Base-by-base conservation (phyloP, 2,113 vertebrate genomes). In the Hippolais icterina region DNA sequence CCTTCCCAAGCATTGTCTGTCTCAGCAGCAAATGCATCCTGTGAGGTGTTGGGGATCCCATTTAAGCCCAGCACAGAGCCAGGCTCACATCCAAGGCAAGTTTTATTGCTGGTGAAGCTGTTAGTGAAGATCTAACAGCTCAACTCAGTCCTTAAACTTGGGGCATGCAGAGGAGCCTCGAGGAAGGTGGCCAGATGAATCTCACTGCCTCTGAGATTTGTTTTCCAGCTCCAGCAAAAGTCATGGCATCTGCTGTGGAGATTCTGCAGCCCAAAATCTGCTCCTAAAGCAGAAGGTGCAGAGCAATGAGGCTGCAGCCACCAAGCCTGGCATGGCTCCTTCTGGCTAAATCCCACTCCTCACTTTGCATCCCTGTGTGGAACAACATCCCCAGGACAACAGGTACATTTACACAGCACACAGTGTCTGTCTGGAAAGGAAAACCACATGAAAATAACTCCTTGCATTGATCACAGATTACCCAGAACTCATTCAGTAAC, bases 391-490 rank as follows among this genome's bases (percentile, higher is more conserved):
- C 65, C 3, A 7, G 33, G 70, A 91, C 80, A 90, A 91, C 18
- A 88, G 70, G 69, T 75, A 88, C 87, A 65, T 79, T 88, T 47
- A 47, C 11, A 82, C 13, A 68, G 82, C 47, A 35, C 13, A 61
- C 10, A 60, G 46, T 13, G 65, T 82, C 81, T 90, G 65, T 17
- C 90, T 94, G 93, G 80, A 94, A 93, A 95, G 76, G 56, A 94
- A 92, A 87, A 92, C 8, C 5, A 9, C 9, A 20, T 2, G 11
- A 83, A 89, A 89, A 66, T 1, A 65, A 47, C 4, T 6, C 35
- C 66, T 17, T 46, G 47, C 54, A 41, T 27, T n/a, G 39, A 66
- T 19, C 90, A 52, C 3, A 12, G 44, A 72, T 60, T 35, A 33
- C 44, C 70, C 57, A 74, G 56, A 21, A 25, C 42, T 44, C 79